Percentiles rank a stretch among this genome's conserved stretches.
phyloP scores from a whole-genome alignment of 2,113 vertebrate genomes.

The Ctenodactylus gundi region DNA sequence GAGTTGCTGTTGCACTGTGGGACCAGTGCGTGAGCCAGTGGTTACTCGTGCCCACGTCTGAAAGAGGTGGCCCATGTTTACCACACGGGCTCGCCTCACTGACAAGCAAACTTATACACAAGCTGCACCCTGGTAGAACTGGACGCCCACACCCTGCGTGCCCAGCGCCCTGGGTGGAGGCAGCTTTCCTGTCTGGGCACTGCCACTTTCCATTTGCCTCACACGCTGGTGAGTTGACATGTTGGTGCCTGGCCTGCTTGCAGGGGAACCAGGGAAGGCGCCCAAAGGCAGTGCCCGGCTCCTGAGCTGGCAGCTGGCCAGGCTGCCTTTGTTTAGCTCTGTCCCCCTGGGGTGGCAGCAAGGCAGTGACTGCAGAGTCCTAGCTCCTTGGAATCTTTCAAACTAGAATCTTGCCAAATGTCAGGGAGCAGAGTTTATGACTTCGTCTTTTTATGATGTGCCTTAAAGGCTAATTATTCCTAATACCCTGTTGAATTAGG shows the following conservation, averaged over 20 bases:
- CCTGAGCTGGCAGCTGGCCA: slow-evolving; percentile 49
- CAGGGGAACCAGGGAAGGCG: slow-evolving; percentile 23
- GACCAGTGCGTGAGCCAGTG: neutral
- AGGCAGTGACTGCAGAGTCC: neutral
- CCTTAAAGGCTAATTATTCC: slow-evolving; percentile 72
- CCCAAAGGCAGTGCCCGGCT: slow-evolving; percentile 60
- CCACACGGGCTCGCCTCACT: neutral
- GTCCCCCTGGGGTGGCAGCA: slow-evolving; percentile 53
- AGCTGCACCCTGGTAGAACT: neutral
- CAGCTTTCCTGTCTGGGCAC: slow-evolving; percentile 64
- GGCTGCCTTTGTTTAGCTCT: slow-evolving; percentile 8
- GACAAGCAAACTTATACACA: neutral
- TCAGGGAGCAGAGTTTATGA: slow-evolving; percentile 48
- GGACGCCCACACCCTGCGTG: slow-evolving; percentile 19
- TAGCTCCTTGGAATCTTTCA: neutral
- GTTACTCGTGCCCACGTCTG: neutral
- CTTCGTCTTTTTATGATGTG: slow-evolving; percentile 45
- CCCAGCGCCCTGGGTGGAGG: slow-evolving; percentile 40
- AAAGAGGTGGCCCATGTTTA: neutral
- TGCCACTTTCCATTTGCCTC: slow-evolving; percentile 51
- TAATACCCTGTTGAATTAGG: slow-evolving; percentile 35
- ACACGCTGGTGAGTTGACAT: slow-evolving; percentile 47
- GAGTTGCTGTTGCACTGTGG: neutral
- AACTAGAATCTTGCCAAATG: slow-evolving; percentile 55
- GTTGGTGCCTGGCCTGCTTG: slow-evolving; percentile 45